Evolutionary conservation across 2,888 invertebrate species (phyloP).

Genomic region (Spodoptera picta): DNA sequence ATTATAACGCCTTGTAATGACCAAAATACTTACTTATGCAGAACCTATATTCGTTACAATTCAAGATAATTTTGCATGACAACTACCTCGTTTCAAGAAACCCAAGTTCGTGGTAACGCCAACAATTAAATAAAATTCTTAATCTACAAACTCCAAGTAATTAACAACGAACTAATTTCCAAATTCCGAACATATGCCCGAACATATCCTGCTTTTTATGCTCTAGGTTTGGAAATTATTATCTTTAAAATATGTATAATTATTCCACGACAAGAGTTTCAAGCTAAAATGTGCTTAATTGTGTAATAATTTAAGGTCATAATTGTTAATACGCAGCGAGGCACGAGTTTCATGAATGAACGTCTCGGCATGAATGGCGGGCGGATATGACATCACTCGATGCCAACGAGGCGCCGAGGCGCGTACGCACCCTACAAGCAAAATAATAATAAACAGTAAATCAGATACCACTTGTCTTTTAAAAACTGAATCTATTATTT

Average conservation of each 20-base stretch:
- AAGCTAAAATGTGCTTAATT: slow-evolving; percentile 19
- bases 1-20: slow-evolving; percentile 3
- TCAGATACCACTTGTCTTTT: slow-evolving; percentile 39
- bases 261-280: slow-evolving; percentile 11
- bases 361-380: slow-evolving; percentile 73
- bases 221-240: slow-evolving; percentile 46
- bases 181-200: slow-evolving; percentile 52
- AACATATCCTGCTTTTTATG: slow-evolving; percentile 54
- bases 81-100: slow-evolving; percentile 18
- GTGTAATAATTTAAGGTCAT: slow-evolving; percentile 8
- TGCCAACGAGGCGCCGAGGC: slow-evolving; percentile 66
- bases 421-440: slow-evolving; percentile 71
- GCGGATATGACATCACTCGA: slow-evolving; percentile 78
- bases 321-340: slow-evolving; percentile 13
- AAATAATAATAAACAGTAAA: slow-evolving; percentile 48
- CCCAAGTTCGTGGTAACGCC: slow-evolving; percentile 18
- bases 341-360: slow-evolving; percentile 78
- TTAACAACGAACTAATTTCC: slow-evolving; percentile 51
- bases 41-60: slow-evolving; percentile 15
- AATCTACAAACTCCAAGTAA: slow-evolving; percentile 33
- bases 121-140: slow-evolving; percentile 26
- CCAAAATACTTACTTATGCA: background rate
- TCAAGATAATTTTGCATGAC: slow-evolving; percentile 32
- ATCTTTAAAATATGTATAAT: slow-evolving; percentile 21
- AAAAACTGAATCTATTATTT: slow-evolving; percentile 1